Percentiles rank a stretch among this genome's conserved stretches.
Conservation (phyloP, 1,140 invertebrate species). For the Drosophila bocqueti region DNA sequence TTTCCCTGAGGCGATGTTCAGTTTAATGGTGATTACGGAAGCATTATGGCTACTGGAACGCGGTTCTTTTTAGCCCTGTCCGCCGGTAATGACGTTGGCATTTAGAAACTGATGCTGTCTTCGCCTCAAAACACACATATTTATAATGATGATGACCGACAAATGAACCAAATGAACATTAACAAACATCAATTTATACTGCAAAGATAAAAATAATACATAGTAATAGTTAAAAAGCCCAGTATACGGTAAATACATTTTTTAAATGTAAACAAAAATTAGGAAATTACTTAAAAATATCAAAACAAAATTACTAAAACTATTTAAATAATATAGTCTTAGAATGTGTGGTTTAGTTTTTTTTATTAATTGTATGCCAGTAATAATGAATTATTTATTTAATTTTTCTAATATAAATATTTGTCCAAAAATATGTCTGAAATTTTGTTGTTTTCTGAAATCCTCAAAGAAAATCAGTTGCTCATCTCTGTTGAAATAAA, state of each 20-base stretch:
- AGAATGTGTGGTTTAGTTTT: too few relatives aligned
- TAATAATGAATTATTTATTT: neutral
- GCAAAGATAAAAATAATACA: neutral
- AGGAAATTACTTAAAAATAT: neutral
- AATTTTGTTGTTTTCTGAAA: neutral
- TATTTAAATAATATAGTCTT: neutral
- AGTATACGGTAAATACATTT: neutral
- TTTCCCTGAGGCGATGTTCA: slow-evolving; percentile 34
- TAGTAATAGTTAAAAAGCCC: neutral
- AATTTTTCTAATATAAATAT: neutral
- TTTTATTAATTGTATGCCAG: too few relatives aligned
- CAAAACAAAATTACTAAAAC: neutral
- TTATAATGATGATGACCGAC: slow-evolving; percentile 76
- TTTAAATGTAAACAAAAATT: neutral
- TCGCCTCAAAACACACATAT: slow-evolving; percentile 44
- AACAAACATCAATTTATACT: neutral
- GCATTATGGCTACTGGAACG: slow-evolving; percentile 47
- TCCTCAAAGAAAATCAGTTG: neutral
- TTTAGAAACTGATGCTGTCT: slow-evolving; percentile 43
- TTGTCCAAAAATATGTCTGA: neutral
- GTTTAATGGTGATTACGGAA: slow-evolving; percentile 78
- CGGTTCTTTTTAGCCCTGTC: slow-evolving; percentile 27
- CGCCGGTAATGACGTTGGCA: slow-evolving; percentile 71
- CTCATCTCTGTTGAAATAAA: neutral
- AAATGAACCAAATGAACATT: slow-evolving; percentile 11